Evolutionary conservation across 2,888 invertebrate genomes (phyloP).

Genomic region (Agrilus biguttatus): DNA sequence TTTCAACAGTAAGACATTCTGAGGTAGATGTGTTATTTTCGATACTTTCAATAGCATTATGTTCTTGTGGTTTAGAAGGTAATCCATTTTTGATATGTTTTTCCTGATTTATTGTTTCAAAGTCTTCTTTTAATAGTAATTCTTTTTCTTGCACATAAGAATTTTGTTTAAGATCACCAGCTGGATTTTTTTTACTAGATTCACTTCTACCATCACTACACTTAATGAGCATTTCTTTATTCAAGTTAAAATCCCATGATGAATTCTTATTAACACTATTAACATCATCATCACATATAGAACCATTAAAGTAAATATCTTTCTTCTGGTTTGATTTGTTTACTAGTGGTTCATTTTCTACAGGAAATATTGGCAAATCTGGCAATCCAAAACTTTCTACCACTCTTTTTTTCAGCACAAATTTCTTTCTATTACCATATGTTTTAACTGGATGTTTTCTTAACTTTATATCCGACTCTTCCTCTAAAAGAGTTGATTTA

Average conservation of each 20-base stretch:
- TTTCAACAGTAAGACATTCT: too few relatives aligned
- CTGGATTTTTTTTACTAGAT: background rate
- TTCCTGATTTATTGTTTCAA: background rate
- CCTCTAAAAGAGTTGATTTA: slow-evolving; percentile 8
- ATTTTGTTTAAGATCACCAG: background rate
- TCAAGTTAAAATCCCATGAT: slow-evolving; percentile 7
- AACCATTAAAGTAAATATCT: slow-evolving; percentile 9
- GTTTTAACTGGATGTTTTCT: slow-evolving; percentile 14
- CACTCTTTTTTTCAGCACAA: slow-evolving; percentile 9
- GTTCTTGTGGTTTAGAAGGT: background rate
- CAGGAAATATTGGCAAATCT: slow-evolving; percentile 19
- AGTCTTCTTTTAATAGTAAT: background rate
- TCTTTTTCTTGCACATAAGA: too few relatives aligned
- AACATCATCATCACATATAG: slow-evolving; percentile 9
- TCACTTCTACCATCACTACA: background rate
- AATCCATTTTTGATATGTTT: background rate
- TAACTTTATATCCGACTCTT: slow-evolving; percentile 9
- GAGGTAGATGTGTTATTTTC: background rate
- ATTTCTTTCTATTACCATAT: slow-evolving; percentile 19
- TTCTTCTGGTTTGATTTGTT: slow-evolving; percentile 6
- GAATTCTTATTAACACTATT: slow-evolving; percentile 10
- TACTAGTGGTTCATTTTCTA: slow-evolving; percentile 7
- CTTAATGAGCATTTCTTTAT: background rate
- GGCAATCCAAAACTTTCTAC: slow-evolving; percentile 23
- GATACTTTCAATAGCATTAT: background rate